Conservation (phyloP, 2,113 vertebrate genomes). For the Murina feae region DNA sequence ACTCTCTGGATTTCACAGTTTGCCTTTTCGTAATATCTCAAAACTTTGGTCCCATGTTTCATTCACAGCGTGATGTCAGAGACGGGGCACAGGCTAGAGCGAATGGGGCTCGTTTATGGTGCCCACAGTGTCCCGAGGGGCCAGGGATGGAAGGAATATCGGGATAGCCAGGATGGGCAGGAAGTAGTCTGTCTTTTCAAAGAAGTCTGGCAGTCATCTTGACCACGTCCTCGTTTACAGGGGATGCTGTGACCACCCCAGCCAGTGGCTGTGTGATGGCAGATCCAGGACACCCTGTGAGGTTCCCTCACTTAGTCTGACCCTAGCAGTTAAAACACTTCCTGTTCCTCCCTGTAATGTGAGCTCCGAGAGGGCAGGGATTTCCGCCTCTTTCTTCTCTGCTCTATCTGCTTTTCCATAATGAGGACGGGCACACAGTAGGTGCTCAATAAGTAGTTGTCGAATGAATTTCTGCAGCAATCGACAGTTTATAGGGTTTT, state of each 20-base stretch:
- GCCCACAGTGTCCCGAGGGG: neutral
- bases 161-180: neutral
- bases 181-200: neutral
- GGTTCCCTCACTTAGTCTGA: neutral
- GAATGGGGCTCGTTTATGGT: neutral
- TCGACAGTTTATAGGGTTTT: neutral
- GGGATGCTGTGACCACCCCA: neutral
- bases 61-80: neutral
- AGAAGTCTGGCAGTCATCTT: neutral
- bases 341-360: fast-evolving
- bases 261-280: fast-evolving
- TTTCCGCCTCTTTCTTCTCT: neutral
- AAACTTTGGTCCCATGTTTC: neutral
- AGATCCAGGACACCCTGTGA: neutral
- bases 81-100: neutral
- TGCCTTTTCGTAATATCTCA: slow-evolving; percentile 42
- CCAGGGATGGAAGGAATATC: neutral
- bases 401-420: neutral
- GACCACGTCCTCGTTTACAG: neutral
- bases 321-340: too few relatives aligned
- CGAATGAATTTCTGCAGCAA: neutral
- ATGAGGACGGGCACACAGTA: neutral
- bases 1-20: slow-evolving; percentile 38
- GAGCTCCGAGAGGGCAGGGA: fast-evolving
- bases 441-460: neutral